A percentile compares a stretch with the other conserved stretches of the same genome.
phyloP scores from a whole-genome alignment of 1,140 invertebrate genomes.

The Zaprionus capensis region DNA sequence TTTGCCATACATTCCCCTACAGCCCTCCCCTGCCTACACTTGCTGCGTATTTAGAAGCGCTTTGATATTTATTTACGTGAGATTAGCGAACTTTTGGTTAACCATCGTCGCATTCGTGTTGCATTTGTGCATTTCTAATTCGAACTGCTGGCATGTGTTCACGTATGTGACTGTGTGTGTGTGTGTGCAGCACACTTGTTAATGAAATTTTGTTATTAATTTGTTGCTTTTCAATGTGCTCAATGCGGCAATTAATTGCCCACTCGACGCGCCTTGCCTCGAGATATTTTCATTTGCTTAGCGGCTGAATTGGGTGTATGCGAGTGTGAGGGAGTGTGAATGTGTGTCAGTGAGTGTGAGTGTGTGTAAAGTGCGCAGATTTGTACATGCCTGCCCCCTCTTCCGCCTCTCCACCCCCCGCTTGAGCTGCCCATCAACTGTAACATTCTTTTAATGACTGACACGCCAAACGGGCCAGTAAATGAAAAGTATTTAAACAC shows the following conservation, averaged over 20 bases:
- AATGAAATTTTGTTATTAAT: conserved; percentile 48
- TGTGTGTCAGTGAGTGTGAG: neutral
- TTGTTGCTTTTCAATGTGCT: conserved; percentile 36
- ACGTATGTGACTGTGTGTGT: neutral
- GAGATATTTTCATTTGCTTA: conserved; percentile 50
- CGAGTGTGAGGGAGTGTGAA: neutral
- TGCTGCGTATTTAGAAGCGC: conserved; percentile 61
- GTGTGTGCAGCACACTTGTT: conserved; percentile 23
- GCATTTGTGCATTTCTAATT: conserved; percentile 31
- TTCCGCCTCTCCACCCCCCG: too few relatives aligned
- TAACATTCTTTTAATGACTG: conserved; percentile 54
- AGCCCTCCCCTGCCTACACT: neutral
- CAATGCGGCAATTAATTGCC: conserved; percentile 63
- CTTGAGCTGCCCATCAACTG: conserved; percentile 61
- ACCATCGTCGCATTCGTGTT: conserved; percentile 20
- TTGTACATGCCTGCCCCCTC: conserved; percentile 1
- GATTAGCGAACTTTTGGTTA: conserved; percentile 64
- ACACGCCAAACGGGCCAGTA: conserved; percentile 16
- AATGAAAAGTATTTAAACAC: conserved; percentile 46
- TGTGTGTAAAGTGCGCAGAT: conserved; percentile 41
- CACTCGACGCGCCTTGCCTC: neutral
- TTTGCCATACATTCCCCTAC: neutral
- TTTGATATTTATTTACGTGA: conserved; percentile 76
- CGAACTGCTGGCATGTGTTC: conserved; percentile 34
- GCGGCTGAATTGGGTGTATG: conserved; percentile 39